A percentile compares a stretch with the other conserved stretches of the same genome.
Conservation (phyloP, 2,113 vertebrate genomes). For the Paratilapia polleni region DNA sequence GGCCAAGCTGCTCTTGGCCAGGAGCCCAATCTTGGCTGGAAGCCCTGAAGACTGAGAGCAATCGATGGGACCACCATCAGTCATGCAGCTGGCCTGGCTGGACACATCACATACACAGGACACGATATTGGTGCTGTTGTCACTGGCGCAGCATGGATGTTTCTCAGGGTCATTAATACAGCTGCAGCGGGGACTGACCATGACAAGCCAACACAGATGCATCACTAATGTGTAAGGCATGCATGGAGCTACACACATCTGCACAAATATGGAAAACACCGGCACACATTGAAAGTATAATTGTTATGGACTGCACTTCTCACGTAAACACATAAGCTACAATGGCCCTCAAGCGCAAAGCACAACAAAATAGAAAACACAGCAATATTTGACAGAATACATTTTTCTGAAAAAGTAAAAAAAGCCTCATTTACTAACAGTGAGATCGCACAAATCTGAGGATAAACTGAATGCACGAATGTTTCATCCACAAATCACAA, state of each 20-base stretch:
- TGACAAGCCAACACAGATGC: constrained; percentile 25
- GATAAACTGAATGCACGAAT: too few species aligned
- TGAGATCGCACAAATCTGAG: too few species aligned
- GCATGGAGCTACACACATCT: neutral
- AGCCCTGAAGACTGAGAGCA: constrained; percentile 69
- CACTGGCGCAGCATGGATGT: constrained; percentile 41
- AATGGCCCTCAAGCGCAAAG: neutral
- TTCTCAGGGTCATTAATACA: constrained; percentile 61
- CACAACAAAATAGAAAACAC: neutral
- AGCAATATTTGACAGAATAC: neutral
- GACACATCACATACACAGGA: constrained; percentile 58
- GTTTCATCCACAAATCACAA: too few species aligned
- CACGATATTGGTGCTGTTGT: constrained; percentile 57
- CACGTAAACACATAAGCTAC: constrained; percentile 1
- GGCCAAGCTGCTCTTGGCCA: constrained; percentile 73
- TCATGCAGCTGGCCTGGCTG: constrained; percentile 70
- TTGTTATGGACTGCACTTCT: neutral
- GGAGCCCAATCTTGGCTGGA: constrained; percentile 73
- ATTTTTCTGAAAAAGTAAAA: too few species aligned
- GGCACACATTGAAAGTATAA: neutral
- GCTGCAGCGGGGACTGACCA: constrained; percentile 20
- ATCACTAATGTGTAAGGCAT: constrained; percentile 6
- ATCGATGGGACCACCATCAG: constrained; percentile 78
- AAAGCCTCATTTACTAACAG: too few species aligned
- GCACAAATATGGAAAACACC: neutral